Base-by-base conservation (phyloP, 1,140 invertebrate genomes). In the Cephus cinctus region DNA sequence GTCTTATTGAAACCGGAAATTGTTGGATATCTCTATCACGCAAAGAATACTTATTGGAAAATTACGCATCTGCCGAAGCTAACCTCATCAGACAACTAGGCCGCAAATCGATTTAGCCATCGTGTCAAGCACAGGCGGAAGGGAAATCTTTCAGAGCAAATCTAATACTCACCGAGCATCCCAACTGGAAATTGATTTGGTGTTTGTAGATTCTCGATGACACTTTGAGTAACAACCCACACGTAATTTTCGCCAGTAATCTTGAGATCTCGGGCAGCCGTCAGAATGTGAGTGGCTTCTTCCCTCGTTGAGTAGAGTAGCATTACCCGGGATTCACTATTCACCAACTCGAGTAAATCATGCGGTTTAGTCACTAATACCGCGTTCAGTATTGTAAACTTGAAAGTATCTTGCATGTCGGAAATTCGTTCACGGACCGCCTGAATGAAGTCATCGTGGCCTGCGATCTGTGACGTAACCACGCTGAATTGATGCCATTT, bases 401-500 rank as follows among this genome's bases (percentile, higher is more conserved):
- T 94, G 73, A 94, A 93, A 46, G 89, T 86, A 61, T 91, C 88
- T 75, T 88, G 86, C 77, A 90, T 86, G 47, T 88, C 86, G 27
- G 86, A 85, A 27, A 93, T 89, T 50, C 90, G 78, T 66, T 95
- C 92, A 27, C 93, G 76, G 15, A 97, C 87, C 12, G 92, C 91
- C 69, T 94, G 90, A 48, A 96, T 89, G 67, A 98, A 97, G 70
- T 97, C 92, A 59, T 93, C 90, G 72, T 96, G 91, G 0, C 94
- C 94, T 12, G 92, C 92, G 35, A 96, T 94, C 64, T 91, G 86
- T 34, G 89, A 92, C n/a, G 90, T 92, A 19, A 97, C 90, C 41
- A 97, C 88, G 50, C 91, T 91, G 73, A 97, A 96, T 60, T 94
- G 89, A 68, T 95, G 92, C 95, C 95, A 98, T 67, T 96, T 94